Base-by-base conservation (phyloP, 2,888 invertebrate species). In the Amblyteles armatorius region DNA sequence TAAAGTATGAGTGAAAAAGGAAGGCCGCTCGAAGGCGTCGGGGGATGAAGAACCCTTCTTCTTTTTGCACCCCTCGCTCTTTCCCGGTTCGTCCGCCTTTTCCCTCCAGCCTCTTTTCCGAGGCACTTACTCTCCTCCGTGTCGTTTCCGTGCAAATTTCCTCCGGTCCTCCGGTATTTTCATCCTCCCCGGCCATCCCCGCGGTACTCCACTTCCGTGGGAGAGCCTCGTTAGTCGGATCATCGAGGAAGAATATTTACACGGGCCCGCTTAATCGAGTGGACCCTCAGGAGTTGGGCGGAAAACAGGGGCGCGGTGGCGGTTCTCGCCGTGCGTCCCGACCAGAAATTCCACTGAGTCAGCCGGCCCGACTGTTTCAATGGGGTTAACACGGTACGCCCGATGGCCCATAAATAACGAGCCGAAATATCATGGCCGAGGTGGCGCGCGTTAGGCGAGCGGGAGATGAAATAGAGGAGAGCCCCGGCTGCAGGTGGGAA, bases 91-190 rank as follows among this genome's bases (percentile, higher is more conserved):
- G 72, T 85, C 69, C 33, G n/a, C 65, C 65, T n/a, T 65, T 65
- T 11, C 65, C n/a, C 36, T 65, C 67, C 63, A 57, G 29, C 76
- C 48, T 50, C 63, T 36, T 63, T 50, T 55, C 50, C 69, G 69
- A 65, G 80, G 81, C 85, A 68, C 77, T 80, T 86, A 9, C 36
- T 9, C 36, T 36, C 36, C 2, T 36, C 81, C 80, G 55, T 79
- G 86, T 87, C 88, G 82, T 87, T 87, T 88, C 87, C 76, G 86
- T 87, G 87, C 83, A 88, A 88, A 88, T 86, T 88, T 87, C 65
- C 71, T 72, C 85, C 16, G 71, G 80, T 29, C 60, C 60, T 3
- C 33, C 65, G 65, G 36, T 72, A 65, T 68, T 52, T 57, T 77
- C 40, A 44, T 36, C 33, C 77, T 29, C 52, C n/a, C 22, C 67